Evolutionary conservation across 1,140 invertebrate genomes (phyloP).

Genomic region (Cheumatopsyche charites): DNA sequence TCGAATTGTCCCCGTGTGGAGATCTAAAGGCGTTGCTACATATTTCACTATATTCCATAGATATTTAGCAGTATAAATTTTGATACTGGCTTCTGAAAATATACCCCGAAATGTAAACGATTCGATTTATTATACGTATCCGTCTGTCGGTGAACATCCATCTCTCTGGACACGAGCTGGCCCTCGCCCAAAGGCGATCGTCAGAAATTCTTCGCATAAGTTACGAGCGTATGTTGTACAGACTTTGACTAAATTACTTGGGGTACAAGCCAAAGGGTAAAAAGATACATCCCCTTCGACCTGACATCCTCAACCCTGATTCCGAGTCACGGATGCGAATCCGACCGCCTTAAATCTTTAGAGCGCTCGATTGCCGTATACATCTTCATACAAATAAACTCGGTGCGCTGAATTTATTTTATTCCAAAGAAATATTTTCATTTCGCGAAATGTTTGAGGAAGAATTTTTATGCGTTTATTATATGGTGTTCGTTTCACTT

Average conservation of each 20-base stretch:
- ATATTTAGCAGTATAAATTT: too few relatives aligned
- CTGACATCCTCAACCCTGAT: conserved; percentile 4
- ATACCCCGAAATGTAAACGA: conserved; percentile 3
- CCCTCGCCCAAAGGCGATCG: neutral
- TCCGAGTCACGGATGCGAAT: neutral
- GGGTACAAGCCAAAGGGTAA: neutral
- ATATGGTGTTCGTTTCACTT: too few relatives aligned
- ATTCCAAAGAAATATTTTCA: too few relatives aligned
- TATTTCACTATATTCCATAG: too few relatives aligned
- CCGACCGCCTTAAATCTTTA: conserved; percentile 4
- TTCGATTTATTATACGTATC: conserved; percentile 23
- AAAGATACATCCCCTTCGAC: conserved; percentile 9
- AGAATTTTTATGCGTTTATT: too few relatives aligned
- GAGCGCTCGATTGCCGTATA: too few relatives aligned
- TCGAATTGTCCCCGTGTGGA: too few relatives aligned
- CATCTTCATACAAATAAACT: too few relatives aligned
- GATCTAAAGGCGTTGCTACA: too few relatives aligned
- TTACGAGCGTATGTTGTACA: neutral
- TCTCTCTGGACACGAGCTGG: neutral
- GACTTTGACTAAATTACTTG: conserved; percentile 4
- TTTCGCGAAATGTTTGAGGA: too few relatives aligned
- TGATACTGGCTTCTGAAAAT: neutral
- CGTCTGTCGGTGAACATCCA: neutral
- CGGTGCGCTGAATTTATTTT: too few relatives aligned
- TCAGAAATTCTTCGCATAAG: conserved; percentile 16